These are phyloP conservation scores for Limonius californicus DNA, from an alignment of 1,140 invertebrate genomes.

Conservation along the genomic window DNA sequence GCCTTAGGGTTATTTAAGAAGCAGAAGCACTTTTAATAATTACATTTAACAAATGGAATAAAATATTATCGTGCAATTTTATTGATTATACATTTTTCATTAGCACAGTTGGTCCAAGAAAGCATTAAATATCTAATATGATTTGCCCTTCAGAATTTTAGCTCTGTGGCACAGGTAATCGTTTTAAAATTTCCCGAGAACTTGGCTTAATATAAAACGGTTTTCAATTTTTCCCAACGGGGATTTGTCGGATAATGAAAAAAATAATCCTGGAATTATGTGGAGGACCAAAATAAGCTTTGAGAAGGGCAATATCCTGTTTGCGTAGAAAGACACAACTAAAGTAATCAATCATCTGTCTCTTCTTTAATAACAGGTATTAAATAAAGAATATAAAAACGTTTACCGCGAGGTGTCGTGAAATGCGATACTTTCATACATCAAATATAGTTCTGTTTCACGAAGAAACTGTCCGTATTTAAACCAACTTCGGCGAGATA, in stretches of 20 bases:
- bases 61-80: too few relatives aligned
- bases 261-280: neutral
- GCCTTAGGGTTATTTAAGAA: too few relatives aligned
- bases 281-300: neutral
- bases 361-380: neutral
- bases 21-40: too few relatives aligned
- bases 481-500: neutral
- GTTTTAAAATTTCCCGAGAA: too few relatives aligned
- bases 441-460: neutral
- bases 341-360: neutral
- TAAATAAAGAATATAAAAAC: neutral
- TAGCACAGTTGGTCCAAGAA: too few relatives aligned
- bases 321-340: neutral
- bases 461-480: neutral
- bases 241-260: neutral
- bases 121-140: too few relatives aligned
- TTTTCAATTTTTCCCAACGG: too few relatives aligned
- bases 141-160: too few relatives aligned
- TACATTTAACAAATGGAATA: too few relatives aligned
- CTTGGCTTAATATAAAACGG: too few relatives aligned
- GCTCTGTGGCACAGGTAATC: too few relatives aligned
- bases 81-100: too few relatives aligned
- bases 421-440: neutral
- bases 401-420: neutral
- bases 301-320: neutral